Conservation (phyloP, 2,113 vertebrate genomes). For the Crotalus viridis region DNA sequence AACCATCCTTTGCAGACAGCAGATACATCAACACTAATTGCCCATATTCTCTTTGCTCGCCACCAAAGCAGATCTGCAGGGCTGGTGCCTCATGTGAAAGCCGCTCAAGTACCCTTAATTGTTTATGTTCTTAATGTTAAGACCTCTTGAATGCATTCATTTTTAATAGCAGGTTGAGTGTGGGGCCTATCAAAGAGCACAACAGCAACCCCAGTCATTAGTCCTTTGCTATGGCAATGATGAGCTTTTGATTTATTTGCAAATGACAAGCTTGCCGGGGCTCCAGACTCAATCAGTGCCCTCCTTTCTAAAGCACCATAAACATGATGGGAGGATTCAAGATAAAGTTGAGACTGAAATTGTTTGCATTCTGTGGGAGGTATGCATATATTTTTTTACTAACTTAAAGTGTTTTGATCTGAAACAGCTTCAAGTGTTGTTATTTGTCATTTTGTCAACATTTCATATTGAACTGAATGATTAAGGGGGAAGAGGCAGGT, state of each 20-base stretch:
- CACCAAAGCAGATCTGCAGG: constrained; percentile 58
- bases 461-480: constrained; percentile 56
- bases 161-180: constrained; percentile 79
- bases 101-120: constrained; percentile 79
- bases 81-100: constrained; percentile 63
- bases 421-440: constrained; percentile 64
- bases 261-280: constrained; percentile 75
- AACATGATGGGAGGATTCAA: constrained; percentile 71
- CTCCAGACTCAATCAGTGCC: constrained; percentile 64
- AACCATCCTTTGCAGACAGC: constrained; percentile 50
- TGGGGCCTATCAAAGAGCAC: constrained; percentile 72
- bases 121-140: constrained; percentile 78
- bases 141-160: constrained; percentile 80
- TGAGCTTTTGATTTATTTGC: constrained; percentile 79
- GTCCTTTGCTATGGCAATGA: constrained; percentile 67
- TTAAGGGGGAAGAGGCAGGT: constrained; percentile 25
- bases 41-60: constrained; percentile 58
- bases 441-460: constrained; percentile 68
- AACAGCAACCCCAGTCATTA: constrained; percentile 74
- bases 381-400: constrained; percentile 56
- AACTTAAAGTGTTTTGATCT: constrained; percentile 74
- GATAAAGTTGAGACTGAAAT: constrained; percentile 52
- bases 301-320: constrained; percentile 66
- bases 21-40: constrained; percentile 67
- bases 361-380: constrained; percentile 31